Conservation (phyloP, 2,888 invertebrate species). For the Watsonalla cultraria region DNA sequence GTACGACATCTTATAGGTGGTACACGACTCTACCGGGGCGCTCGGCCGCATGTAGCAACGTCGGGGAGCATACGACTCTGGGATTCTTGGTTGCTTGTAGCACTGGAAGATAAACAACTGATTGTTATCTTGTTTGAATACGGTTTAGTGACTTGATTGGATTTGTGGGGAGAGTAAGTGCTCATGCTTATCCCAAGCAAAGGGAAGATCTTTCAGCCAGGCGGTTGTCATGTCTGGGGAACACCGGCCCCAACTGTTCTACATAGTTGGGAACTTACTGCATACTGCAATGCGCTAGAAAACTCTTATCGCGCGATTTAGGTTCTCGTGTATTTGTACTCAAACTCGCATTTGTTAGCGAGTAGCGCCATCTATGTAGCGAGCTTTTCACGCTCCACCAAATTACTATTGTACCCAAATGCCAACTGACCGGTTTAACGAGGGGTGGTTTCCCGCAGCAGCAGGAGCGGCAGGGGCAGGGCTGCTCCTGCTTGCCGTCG, state of each 20-base stretch:
- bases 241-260: no score
- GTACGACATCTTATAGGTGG: conserved; percentile 83
- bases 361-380: no score
- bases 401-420: no score
- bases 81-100: conserved; percentile 77
- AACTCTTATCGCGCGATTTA: background rate
- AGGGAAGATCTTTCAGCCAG: no score
- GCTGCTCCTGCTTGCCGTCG: conserved; percentile 47
- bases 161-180: no score
- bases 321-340: no score
- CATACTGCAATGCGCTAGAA: background rate
- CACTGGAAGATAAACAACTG: conserved; percentile 35
- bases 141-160: no score
- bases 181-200: no score
- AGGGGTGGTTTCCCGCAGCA: conserved; percentile 57
- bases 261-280: no score
- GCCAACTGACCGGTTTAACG: conserved; percentile 49
- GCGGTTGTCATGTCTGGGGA: no score
- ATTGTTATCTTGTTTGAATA: background rate
- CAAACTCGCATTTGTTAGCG: no score
- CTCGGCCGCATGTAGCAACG: conserved; percentile 78
- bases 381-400: no score
- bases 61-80: conserved; percentile 77
- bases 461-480: conserved; percentile 57
- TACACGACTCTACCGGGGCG: conserved; percentile 78